Base-by-base conservation (phyloP, 2,113 vertebrate species). In the Anthoscopus minutus region DNA sequence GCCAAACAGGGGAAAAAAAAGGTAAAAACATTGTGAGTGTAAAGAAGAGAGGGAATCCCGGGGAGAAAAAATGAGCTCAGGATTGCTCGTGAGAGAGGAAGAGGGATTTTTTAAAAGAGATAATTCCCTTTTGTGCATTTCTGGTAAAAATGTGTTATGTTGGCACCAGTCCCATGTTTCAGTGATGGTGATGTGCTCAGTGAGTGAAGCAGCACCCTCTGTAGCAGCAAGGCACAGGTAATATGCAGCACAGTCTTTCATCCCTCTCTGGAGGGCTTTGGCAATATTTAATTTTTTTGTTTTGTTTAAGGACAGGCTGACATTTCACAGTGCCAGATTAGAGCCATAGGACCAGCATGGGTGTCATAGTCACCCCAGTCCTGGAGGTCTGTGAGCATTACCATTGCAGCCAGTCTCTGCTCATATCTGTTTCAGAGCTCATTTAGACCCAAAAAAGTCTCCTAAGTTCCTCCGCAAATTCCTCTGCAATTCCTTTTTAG, bases 81-180 rank as follows among this genome's bases (percentile, higher is more conserved):
- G 28, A 60, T 19, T 79, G 15, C 37, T 74, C 4, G 37, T 79
- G 45, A 20, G 23, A 89, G 73, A 85, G 23, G 15, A 88, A 61
- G 50, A 62, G 31, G 1, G 4, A 0, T 56, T 56, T 87, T 65
- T 16, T 0, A 11, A 24, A 60, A 76, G n/a, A 62, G 3, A 7
- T 42, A 12, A 37, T 72, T 85, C 27, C 53, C n/a, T 56, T 92
- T 71, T 53, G 44, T 56, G 25, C 28, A 47, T 21, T 89, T 82
- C 65, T 11, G 6, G 17, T 81, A 69, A 86, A 78, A 80, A 60
- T 57, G 37, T 73, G 53, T 62, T 38, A 15, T 7, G 1, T 24
- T 92, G 84, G 81, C 79, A 77, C 7, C 31, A n/a, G 53, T 73
- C 60, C 71, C 2, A 0, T 9, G 8, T 69, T 94, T 80, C 58